These are phyloP conservation scores for Digitonthophagus gazella DNA, from an alignment of 2,888 invertebrate genomes.

Conservation along the genomic window DNA sequence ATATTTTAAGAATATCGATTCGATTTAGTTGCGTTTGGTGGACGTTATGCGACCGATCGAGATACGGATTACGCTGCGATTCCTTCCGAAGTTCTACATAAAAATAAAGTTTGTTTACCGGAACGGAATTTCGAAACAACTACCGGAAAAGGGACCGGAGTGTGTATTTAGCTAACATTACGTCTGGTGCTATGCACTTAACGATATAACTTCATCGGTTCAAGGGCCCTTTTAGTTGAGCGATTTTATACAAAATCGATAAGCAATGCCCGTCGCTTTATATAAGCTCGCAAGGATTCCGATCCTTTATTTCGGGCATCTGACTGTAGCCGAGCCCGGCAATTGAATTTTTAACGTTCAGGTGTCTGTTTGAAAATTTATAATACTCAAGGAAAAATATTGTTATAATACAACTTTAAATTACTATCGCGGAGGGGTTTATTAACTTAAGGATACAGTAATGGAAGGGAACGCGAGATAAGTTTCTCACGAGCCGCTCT, in stretches of 20 bases:
- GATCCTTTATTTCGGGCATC: not conserved
- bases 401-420: not conserved
- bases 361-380: not conserved
- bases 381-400: not conserved
- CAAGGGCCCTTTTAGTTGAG: slow-evolving; percentile 12
- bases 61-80: too few relatives aligned
- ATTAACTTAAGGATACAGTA: not conserved
- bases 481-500: not conserved
- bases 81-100: too few relatives aligned
- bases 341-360: not conserved
- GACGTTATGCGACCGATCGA: too few relatives aligned
- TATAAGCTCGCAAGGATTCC: slow-evolving; percentile 5
- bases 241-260: slow-evolving; percentile 15
- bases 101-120: not conserved
- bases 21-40: not conserved
- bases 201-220: slow-evolving; percentile 10
- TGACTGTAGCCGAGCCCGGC: not conserved
- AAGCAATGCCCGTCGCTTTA: slow-evolving; percentile 9
- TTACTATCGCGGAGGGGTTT: not conserved
- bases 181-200: not conserved
- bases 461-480: not conserved
- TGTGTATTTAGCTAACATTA: not conserved
- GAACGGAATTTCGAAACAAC: not conserved
- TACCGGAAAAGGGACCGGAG: not conserved
- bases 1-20: not conserved